Base-by-base conservation (phyloP, 2,888 invertebrate genomes). In the Drosophila falleni region DNA sequence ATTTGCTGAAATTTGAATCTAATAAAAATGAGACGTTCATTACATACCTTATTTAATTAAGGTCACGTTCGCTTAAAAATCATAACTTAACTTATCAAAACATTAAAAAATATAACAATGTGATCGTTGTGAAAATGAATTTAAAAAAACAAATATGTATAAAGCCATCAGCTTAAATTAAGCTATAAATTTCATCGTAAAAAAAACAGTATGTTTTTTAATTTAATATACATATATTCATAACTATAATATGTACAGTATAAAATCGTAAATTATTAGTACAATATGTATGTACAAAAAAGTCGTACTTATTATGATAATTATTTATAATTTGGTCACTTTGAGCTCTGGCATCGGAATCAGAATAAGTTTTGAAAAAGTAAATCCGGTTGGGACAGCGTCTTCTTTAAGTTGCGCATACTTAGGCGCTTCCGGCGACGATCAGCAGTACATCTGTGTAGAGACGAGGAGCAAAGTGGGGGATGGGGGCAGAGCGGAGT, bases 351-450 rank as follows among this genome's bases (percentile, higher is more conserved):
- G 44, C 54, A 31, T 51, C 44, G 19, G n/a, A 31, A 44, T 81
- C 80, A 91, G 77, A 91, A 91, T 54, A 90, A 44, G 58, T 89
- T 90, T 68, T 85, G 88, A 70, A 91, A 91, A 62, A 91, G 74
- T 77, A 91, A 80, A 78, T 91, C 90, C 71, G 91, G 90, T 74
- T 91, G 91, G 33, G 91, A 91, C 8, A 91, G 77, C 35, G 91
- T 90, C 85, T 91, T 91, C 84, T 89, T 89, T 64, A 91, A 70
- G 41, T 86, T 86, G 26, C 90, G 85, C 33, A 90, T 80, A 63
- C 89, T 90, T n/a, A 91, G 77, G 23, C 89, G 87, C 41, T 79
- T 84, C 37, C 75, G 60, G 49, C 90, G 82, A 15, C 85, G 85
- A 68, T 91, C 91, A 56, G 89, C 86, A 16, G 87, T 82, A 71